Conservation (phyloP, 30 jellyfish, hydroid and myxozoan genomes). For the Sanderia malayensis region DNA sequence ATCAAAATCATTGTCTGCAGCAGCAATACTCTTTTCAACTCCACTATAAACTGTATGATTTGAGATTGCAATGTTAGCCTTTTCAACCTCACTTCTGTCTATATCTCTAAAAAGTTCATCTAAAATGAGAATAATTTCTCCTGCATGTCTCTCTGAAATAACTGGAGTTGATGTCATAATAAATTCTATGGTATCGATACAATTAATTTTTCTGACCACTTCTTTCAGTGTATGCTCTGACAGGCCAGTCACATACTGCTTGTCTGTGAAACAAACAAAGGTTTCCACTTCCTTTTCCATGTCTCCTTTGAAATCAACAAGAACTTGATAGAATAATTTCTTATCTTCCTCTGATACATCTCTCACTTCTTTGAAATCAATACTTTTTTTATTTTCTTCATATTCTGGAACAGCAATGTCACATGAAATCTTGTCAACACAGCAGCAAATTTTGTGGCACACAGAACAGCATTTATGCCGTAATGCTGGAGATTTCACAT, state of each 20-base stretch:
- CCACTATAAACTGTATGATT: not conserved
- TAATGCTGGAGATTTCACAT: slow-evolving; percentile 11
- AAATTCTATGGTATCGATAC: not conserved
- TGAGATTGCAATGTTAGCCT: not conserved
- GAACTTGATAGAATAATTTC: not conserved
- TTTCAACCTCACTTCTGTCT: not conserved
- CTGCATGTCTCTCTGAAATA: not conserved
- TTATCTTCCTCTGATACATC: not conserved
- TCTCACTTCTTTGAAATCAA: not conserved
- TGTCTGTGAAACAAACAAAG: not conserved
- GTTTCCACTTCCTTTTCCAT: not conserved
- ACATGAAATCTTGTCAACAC: slow-evolving; percentile 11
- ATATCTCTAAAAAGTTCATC: slow-evolving; percentile 14
- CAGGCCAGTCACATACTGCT: not conserved
- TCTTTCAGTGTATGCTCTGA: not conserved
- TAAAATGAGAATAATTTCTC: too few relatives aligned
- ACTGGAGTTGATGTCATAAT: too few relatives aligned
- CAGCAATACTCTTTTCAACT: not conserved
- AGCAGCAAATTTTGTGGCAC: slow-evolving; percentile 10
- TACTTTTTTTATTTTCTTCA: not conserved
- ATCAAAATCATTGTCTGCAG: not conserved
- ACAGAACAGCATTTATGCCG: slow-evolving; percentile 23
- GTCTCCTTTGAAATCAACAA: not conserved
- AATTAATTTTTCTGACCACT: not conserved
- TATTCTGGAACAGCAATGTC: not conserved